Percentiles rank a stretch among this genome's conserved stretches.
Conservation (phyloP, 1,140 invertebrate species). For the Tetraneura akinire region DNA sequence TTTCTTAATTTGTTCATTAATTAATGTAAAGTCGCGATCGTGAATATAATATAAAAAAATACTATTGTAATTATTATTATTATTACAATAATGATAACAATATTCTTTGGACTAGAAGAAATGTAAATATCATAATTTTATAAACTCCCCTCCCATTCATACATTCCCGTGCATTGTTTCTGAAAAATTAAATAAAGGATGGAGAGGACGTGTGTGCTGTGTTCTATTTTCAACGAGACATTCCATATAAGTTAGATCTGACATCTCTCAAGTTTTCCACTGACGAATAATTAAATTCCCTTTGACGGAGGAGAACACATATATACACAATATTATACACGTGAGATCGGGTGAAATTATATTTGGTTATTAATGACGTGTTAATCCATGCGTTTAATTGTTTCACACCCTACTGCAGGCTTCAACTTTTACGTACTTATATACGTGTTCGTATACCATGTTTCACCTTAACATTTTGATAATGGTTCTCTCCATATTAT, state of each 20-base stretch:
- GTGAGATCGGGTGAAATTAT: background rate
- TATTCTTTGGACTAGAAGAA: no score
- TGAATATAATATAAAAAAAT: no score
- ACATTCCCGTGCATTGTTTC: background rate
- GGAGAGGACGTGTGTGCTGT: background rate
- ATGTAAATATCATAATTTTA: no score
- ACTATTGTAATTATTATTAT: no score
- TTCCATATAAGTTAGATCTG: background rate
- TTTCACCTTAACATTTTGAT: background rate
- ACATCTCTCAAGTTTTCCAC: constrained; percentile 16
- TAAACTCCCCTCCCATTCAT: background rate
- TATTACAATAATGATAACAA: no score
- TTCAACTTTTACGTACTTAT: background rate
- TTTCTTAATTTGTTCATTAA: no score
- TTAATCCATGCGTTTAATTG: constrained; percentile 21
- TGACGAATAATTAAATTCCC: constrained; percentile 24
- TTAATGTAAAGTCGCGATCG: no score
- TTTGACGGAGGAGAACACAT: background rate
- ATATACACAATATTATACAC: no score
- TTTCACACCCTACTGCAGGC: background rate
- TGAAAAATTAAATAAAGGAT: constrained; percentile 7
- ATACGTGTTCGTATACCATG: background rate
- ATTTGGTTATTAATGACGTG: constrained; percentile 26
- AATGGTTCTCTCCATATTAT: no score
- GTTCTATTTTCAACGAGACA: constrained; percentile 4